Percentiles rank a stretch among this genome's conserved stretches.
Conservation (phyloP, 1,140 invertebrate genomes). For the Vanessa atalanta region DNA sequence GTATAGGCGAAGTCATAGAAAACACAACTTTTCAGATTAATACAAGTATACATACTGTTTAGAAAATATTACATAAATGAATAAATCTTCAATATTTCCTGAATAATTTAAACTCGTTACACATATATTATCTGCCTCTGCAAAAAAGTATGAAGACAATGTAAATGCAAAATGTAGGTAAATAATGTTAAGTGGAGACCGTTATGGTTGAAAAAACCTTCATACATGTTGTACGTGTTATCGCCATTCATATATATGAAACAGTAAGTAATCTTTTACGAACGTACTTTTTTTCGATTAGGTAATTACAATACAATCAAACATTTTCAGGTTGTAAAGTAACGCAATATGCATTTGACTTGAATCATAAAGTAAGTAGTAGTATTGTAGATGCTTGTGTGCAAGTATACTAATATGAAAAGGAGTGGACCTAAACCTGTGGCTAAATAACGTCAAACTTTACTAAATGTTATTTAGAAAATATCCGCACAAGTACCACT, state of each 20-base stretch:
- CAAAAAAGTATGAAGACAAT: background rate
- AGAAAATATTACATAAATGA: background rate
- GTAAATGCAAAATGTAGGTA: background rate
- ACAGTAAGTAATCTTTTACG: background rate
- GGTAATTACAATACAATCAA: background rate
- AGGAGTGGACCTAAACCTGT: no score
- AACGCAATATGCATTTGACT: constrained; percentile 2
- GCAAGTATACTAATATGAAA: no score
- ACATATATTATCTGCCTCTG: background rate
- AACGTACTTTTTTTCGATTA: background rate
- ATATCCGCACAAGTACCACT: no score
- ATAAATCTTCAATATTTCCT: background rate
- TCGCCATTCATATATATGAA: background rate
- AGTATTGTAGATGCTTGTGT: background rate
- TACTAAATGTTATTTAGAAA: no score
- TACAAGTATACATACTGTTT: background rate
- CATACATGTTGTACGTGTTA: constrained; percentile 7
- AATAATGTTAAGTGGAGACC: background rate
- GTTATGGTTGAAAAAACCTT: background rate
- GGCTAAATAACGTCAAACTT: no score
- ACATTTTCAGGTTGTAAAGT: background rate
- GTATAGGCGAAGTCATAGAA: no score
- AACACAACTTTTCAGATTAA: no score
- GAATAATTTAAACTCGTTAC: background rate
- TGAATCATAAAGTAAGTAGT: no score